Conservation (phyloP, 2,113 vertebrate species). For the Marcusenius ussheri region DNA sequence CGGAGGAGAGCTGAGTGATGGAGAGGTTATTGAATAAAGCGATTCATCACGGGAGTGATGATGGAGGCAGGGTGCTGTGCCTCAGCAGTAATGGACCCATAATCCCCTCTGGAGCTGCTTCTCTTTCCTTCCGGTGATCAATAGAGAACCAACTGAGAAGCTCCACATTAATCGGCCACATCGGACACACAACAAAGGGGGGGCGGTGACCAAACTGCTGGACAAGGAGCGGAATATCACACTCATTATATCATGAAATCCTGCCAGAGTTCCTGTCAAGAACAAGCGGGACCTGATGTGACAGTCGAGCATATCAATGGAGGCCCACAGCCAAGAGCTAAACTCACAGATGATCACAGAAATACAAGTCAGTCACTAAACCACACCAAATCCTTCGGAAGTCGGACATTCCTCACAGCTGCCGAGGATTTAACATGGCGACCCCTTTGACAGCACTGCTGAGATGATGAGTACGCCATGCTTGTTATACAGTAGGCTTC, state of each 20-base stretch:
- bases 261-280: neutral
- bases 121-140: constrained; percentile 15
- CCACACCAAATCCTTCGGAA: neutral
- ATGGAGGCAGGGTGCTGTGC: neutral
- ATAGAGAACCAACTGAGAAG: neutral
- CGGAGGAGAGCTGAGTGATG: constrained; percentile 28
- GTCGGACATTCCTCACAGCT: neutral
- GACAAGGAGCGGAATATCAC: neutral
- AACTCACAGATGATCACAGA: neutral
- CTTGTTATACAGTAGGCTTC: constrained; percentile 24
- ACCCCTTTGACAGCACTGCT: neutral
- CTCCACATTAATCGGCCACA: neutral
- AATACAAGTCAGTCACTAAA: neutral
- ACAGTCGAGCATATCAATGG: neutral
- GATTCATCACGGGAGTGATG: constrained; percentile 14
- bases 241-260: neutral
- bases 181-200: neutral
- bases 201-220: neutral
- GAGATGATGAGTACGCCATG: neutral
- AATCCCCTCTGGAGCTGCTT: neutral
- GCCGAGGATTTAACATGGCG: neutral
- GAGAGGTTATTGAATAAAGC: constrained; percentile 35
- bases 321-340: neutral
- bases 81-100: constrained; percentile 29
- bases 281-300: neutral